These are phyloP conservation scores for Dryadula phaetusa DNA, from an alignment of 2,888 invertebrate species.

Conservation along the genomic window DNA sequence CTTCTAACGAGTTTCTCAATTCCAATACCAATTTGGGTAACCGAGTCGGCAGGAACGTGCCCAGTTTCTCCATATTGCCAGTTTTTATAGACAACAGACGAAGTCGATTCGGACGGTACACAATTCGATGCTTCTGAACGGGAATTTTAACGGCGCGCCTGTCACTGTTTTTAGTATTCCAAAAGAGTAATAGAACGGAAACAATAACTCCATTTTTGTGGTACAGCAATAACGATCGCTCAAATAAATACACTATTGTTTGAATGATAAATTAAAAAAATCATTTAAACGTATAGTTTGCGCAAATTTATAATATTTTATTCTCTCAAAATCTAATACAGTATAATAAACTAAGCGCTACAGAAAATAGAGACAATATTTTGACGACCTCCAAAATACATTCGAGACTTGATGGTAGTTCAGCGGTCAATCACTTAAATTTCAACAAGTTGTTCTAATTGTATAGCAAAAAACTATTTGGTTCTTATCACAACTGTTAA, in stretches of 20 bases:
- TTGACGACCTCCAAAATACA: background rate
- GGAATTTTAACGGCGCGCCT: slow-evolving; percentile 63
- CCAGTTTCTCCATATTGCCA: slow-evolving; percentile 50
- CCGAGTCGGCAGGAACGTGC: slow-evolving; percentile 56
- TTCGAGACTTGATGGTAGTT: slow-evolving; percentile 31
- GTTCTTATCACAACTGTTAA: slow-evolving; percentile 22
- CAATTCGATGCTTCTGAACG: slow-evolving; percentile 52
- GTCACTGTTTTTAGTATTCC: slow-evolving; percentile 62
- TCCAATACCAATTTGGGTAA: slow-evolving; percentile 69
- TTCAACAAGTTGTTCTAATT: slow-evolving; percentile 25
- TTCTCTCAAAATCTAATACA: background rate
- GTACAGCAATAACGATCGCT: slow-evolving; percentile 31
- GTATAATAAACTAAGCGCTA: background rate
- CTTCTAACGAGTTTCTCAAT: slow-evolving; percentile 77
- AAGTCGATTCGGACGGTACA: slow-evolving; percentile 38
- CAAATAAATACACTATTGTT: slow-evolving; percentile 48
- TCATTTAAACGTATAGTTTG: slow-evolving; percentile 15
- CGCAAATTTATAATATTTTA: slow-evolving; percentile 4
- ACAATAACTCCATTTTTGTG: slow-evolving; percentile 62
- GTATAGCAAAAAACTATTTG: slow-evolving; percentile 30
- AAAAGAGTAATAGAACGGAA: slow-evolving; percentile 61
- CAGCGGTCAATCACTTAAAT: slow-evolving; percentile 35
- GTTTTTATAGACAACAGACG: slow-evolving; percentile 36
- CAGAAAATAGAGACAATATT: background rate
- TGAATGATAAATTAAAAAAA: slow-evolving; percentile 23